A percentile compares a stretch with the other conserved stretches of the same genome.
Evolutionary conservation across 2,888 invertebrate species (phyloP).

Genomic region (Dermolepida albohirtum): DNA sequence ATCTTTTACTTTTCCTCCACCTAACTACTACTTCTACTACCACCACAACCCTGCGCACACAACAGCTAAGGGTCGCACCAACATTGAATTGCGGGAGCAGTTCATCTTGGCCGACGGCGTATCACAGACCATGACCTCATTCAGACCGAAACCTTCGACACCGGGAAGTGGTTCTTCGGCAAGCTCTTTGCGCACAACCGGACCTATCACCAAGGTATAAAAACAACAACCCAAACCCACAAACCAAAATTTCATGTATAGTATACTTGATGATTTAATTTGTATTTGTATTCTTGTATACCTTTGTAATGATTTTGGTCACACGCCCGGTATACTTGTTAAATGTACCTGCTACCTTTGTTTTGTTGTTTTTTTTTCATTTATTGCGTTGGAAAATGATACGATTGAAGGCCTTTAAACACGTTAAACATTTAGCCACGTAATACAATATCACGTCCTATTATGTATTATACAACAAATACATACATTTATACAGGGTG

Average conservation of each 20-base stretch:
- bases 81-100: conserved; percentile 99
- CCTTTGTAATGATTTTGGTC: too few relatives aligned
- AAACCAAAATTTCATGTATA: conserved; percentile 8
- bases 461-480: too few relatives aligned
- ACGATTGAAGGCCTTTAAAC: conserved; percentile 2
- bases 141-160: conserved; percentile 86
- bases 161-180: conserved; percentile 62
- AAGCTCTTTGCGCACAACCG: conserved; percentile 73
- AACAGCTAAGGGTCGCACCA: conserved; percentile 98
- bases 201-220: conserved; percentile 96
- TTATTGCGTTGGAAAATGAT: conserved; percentile 32
- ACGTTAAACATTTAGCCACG: too few relatives aligned
- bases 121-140: conserved; percentile 98
- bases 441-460: too few relatives aligned
- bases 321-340: too few relatives aligned
- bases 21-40: conserved; percentile 41
- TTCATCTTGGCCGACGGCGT: conserved; percentile 99
- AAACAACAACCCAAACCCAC: conserved; percentile 20
- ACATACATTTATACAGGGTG: too few relatives aligned
- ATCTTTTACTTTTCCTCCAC: conserved; percentile 46
- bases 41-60: conserved; percentile 47
- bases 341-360: too few relatives aligned
- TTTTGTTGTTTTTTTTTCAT: conserved; percentile 4
- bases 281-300: too few relatives aligned
- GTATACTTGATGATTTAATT: neutral